Conservation (phyloP, 2,113 vertebrate species). For the Leptobrachium leishanense region DNA sequence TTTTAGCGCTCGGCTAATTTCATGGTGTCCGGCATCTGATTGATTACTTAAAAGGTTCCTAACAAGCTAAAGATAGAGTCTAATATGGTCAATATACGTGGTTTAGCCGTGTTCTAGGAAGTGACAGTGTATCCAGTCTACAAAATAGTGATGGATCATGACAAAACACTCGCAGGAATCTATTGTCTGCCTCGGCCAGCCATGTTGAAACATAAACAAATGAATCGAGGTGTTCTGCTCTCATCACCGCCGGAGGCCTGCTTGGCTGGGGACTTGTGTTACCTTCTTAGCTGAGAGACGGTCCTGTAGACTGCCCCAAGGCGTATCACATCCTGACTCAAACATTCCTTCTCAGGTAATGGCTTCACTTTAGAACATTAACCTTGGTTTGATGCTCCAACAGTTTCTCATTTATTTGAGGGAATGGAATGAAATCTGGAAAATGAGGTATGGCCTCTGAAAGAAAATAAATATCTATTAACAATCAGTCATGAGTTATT, state of each 20-base stretch:
- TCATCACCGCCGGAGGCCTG: neutral
- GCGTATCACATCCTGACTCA: constrained; percentile 33
- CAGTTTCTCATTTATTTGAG: constrained; percentile 1
- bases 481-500: too few species aligned
- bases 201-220: constrained; percentile 48
- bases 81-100: constrained; percentile 31
- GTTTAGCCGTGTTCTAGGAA: constrained; percentile 40
- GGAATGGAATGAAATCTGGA: constrained; percentile 30
- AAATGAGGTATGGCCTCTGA: neutral
- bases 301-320: constrained; percentile 23
- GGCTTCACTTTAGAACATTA: constrained; percentile 22
- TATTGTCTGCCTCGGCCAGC: constrained; percentile 42
- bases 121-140: constrained; percentile 21
- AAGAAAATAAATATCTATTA: too few species aligned
- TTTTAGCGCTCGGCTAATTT: constrained; percentile 23
- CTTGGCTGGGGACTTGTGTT: constrained; percentile 5
- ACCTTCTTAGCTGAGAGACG: constrained; percentile 28
- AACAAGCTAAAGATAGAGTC: constrained; percentile 23
- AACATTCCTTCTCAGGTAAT: constrained; percentile 32
- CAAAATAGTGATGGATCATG: constrained; percentile 47
- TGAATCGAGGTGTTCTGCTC: constrained; percentile 15
- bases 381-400: constrained; percentile 8
- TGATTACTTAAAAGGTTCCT: constrained; percentile 41
- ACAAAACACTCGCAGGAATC: constrained; percentile 31
- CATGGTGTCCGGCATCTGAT: constrained; percentile 18